These are phyloP conservation scores for Clarias laeviceps DNA, from an alignment of 2,797 vertebrate genomes.

Conservation along the genomic window DNA sequence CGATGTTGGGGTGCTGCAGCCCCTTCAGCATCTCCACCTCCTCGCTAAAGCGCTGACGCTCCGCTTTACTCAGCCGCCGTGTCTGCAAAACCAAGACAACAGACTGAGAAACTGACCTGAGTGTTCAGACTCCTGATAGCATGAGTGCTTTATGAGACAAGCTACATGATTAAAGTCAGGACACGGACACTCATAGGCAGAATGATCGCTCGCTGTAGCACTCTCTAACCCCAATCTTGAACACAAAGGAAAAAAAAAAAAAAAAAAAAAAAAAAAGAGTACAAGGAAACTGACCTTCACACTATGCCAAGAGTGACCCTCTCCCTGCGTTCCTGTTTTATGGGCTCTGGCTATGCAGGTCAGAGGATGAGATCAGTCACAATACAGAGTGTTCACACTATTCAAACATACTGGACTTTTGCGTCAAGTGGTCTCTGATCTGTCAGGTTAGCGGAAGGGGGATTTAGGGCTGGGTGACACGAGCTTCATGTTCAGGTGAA, in stretches of 20 bases:
- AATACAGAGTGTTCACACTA: too few relatives aligned
- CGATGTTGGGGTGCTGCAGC: slow-evolving; percentile 95
- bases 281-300: too few relatives aligned
- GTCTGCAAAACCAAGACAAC: slow-evolving; percentile 65
- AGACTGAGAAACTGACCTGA: background rate
- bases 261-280: too few relatives aligned
- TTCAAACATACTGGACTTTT: too few relatives aligned
- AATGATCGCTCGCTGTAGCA: background rate
- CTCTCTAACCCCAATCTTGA: too few relatives aligned
- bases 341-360: too few relatives aligned
- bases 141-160: background rate
- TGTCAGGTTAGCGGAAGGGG: background rate
- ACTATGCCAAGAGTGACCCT: too few relatives aligned
- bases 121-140: background rate
- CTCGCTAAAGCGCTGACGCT: slow-evolving; percentile 91
- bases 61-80: slow-evolving; percentile 79
- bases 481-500: too few relatives aligned
- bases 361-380: too few relatives aligned
- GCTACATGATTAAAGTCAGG: background rate
- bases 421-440: background rate
- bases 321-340: too few relatives aligned
- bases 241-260: too few relatives aligned
- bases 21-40: slow-evolving; percentile 96
- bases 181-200: background rate
- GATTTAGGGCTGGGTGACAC: background rate